Percentiles rank a stretch among this genome's conserved stretches.
phyloP scores from a whole-genome alignment of 2,888 invertebrate genomes.

The Cecidostiba fungosa region DNA sequence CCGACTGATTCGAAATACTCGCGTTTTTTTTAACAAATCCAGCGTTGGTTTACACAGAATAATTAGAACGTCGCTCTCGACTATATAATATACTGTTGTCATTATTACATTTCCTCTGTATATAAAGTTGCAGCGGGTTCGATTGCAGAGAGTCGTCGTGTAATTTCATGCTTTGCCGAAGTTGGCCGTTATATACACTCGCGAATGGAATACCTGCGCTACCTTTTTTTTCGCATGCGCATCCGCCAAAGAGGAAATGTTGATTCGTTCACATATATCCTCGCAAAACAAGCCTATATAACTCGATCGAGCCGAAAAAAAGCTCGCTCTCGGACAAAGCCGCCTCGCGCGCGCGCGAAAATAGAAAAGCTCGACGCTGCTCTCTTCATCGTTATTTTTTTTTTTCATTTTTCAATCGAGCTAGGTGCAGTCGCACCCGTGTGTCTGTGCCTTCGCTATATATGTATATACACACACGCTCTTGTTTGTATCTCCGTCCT shows the following conservation, averaged over 20 bases:
- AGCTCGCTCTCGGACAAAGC: conserved; percentile 20
- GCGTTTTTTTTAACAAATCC: not conserved
- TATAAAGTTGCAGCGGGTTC: not conserved
- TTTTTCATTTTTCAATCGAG: conserved; percentile 52
- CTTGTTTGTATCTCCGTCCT: conserved; percentile 32
- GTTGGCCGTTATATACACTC: not conserved
- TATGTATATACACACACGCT: not conserved
- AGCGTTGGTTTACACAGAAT: not conserved
- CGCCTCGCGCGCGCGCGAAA: conserved; percentile 4
- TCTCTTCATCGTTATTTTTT: conserved; percentile 53
- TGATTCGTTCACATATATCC: not conserved
- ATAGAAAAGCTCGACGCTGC: not conserved
- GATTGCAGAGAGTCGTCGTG: not conserved
- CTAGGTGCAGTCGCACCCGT: not conserved
- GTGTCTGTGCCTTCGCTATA: not conserved
- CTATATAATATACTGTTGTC: not conserved
- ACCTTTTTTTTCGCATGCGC: not conserved
- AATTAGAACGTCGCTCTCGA: not conserved
- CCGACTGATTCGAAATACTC: not conserved
- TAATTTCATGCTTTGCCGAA: conserved; percentile 26
- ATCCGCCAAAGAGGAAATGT: not conserved
- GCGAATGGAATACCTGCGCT: not conserved
- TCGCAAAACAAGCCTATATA: not conserved
- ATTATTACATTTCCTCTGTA: not conserved
- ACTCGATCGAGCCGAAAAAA: not conserved